These are phyloP conservation scores for Rhogogaster chlorosoma DNA, from an alignment of 2,888 invertebrate genomes.

Conservation along the genomic window DNA sequence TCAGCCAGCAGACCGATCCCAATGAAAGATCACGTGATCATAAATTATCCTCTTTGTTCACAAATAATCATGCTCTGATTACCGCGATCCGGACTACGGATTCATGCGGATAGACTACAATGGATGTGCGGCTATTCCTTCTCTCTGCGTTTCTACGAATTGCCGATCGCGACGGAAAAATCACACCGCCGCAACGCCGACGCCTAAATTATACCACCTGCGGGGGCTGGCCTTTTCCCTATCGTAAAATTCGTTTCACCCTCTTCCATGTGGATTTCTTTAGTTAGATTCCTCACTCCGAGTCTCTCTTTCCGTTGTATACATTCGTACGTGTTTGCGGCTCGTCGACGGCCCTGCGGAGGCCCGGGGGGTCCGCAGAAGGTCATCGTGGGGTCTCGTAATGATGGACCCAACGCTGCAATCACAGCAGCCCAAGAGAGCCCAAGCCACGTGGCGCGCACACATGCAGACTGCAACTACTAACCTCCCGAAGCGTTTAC, in stretches of 20 bases:
- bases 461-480: constrained; percentile 58
- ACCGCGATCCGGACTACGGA: constrained; percentile 23
- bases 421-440: constrained; percentile 71
- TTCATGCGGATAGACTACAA: constrained; percentile 11
- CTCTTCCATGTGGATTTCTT: constrained; percentile 16
- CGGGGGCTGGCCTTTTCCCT: not conserved
- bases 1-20: not conserved
- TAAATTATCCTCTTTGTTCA: constrained; percentile 49
- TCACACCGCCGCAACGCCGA: not conserved
- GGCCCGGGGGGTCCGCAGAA: constrained; percentile 70
- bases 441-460: constrained; percentile 74
- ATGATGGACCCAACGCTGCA: constrained; percentile 74
- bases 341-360: constrained; percentile 13
- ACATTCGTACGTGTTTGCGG: constrained; percentile 42
- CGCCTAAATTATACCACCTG: constrained; percentile 34
- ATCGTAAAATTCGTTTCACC: constrained; percentile 19
- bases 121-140: not conserved
- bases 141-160: not conserved
- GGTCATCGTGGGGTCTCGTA: constrained; percentile 73
- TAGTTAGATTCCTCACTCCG: not conserved
- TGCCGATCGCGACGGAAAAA: constrained; percentile 6
- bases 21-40: constrained; percentile 46
- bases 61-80: constrained; percentile 49
- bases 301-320: constrained; percentile 9
- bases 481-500: constrained; percentile 54